Percentiles rank a stretch among this genome's conserved stretches.
These are phyloP conservation scores for Cheilosia vernalis DNA, from an alignment of 2,888 invertebrate species.

Conservation along the genomic window DNA sequence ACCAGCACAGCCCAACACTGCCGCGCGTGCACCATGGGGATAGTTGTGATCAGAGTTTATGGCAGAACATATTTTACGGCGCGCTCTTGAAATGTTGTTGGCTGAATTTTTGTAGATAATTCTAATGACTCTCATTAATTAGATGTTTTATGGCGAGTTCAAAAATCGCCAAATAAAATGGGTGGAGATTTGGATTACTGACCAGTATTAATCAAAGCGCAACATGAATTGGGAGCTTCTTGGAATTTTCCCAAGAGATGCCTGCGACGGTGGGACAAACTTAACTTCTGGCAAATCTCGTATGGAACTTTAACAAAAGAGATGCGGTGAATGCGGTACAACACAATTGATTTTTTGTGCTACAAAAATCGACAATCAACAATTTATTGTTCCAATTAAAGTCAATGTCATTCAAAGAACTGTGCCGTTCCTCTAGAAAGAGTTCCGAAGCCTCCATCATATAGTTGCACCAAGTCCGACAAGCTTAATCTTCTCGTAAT, in stretches of 20 bases:
- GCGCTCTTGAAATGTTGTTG: conserved; percentile 35
- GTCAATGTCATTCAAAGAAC: too few species aligned
- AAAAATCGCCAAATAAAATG: conserved; percentile 10
- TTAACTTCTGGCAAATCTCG: too few species aligned
- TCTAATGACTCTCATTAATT: conserved; percentile 72
- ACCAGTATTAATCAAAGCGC: conserved; percentile 43
- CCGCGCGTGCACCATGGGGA: conserved; percentile 62
- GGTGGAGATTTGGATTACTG: conserved; percentile 37
- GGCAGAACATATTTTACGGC: conserved; percentile 61
- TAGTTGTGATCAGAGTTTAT: conserved; percentile 70
- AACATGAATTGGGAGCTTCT: conserved; percentile 28
- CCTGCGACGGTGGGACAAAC: too few species aligned
- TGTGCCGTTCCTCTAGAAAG: too few species aligned
- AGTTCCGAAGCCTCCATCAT: too few species aligned
- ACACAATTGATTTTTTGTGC: too few species aligned
- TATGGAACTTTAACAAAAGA: too few species aligned
- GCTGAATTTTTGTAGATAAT: conserved; percentile 56
- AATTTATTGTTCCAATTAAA: too few species aligned
- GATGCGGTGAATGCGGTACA: too few species aligned
- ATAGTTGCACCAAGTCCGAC: too few species aligned
- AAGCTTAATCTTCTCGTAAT: too few species aligned
- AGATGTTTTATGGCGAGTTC: conserved; percentile 51
- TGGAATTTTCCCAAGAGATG: conserved; percentile 15
- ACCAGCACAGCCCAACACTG: background rate
- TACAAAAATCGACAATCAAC: too few species aligned